Conservation (phyloP, 2,888 invertebrate species). For the Thymelicus sylvestris region DNA sequence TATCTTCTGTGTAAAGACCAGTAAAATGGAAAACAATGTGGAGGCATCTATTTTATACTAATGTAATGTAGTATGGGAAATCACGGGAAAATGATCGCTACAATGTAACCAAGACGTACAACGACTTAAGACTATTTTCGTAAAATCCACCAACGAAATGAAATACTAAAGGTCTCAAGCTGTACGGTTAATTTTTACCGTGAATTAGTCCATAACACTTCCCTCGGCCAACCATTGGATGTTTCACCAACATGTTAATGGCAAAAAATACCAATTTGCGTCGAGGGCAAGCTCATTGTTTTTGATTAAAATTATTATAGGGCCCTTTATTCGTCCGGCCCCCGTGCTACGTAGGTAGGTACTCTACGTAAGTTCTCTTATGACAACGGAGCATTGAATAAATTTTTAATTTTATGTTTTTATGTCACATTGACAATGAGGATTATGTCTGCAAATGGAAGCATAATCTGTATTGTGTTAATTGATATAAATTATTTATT, state of each 20-base stretch:
- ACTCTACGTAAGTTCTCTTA: neutral
- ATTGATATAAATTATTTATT: too few relatives aligned
- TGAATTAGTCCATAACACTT: conserved; percentile 30
- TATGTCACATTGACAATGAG: too few relatives aligned
- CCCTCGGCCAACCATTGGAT: conserved; percentile 18
- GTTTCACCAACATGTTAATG: conserved; percentile 33
- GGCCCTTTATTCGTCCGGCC: conserved; percentile 58
- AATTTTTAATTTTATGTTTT: neutral
- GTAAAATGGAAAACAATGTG: too few relatives aligned
- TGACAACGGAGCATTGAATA: neutral
- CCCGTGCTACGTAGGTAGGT: too few relatives aligned
- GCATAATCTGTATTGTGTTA: too few relatives aligned
- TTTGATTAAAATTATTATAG: conserved; percentile 81
- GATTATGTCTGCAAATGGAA: too few relatives aligned
- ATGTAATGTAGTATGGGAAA: too few relatives aligned
- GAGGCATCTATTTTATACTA: too few relatives aligned
- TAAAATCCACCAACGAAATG: neutral
- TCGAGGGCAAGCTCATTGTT: conserved; percentile 77
- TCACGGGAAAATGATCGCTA: too few relatives aligned
- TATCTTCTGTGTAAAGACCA: too few relatives aligned
- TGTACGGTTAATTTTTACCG: conserved; percentile 8
- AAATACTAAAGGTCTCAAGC: neutral
- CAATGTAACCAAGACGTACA: too few relatives aligned
- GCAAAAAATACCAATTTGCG: conserved; percentile 70
- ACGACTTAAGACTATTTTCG: neutral